Base-by-base conservation (phyloP, 1,140 invertebrate species). In the Brachionus paranguensis region DNA sequence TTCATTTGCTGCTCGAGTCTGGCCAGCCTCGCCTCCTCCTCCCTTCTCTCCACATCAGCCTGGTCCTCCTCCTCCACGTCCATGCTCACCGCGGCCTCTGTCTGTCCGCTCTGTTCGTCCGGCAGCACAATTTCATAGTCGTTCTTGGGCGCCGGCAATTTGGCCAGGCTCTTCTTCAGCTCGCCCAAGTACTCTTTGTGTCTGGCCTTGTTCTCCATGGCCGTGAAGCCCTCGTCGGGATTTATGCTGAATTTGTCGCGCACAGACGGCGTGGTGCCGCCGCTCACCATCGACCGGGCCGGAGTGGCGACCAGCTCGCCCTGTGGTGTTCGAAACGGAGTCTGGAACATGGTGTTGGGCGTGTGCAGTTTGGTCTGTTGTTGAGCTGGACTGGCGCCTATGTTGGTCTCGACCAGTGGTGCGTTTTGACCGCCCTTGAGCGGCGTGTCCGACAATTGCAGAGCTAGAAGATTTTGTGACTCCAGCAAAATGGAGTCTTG, bases 91-190 rank as follows among this genome's bases (percentile, higher is more conserved):
- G 90, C 90, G 3, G 91, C 91, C 14, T 84, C 24, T 41, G 83
- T 86, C 12, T 88, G 86, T 29, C 86, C 10, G 65, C 17, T 84
- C 65, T 91, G 90, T 86, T 96, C 94, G 50, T 94, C 92, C 0
- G 96, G 95, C 10, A 98, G 93, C 55, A 99, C 96, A 87, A 99
- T 97, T 90, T 99, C 97, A 90, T 97, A 99, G 90, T 99, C 97
- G 89, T 99, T 99, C 84, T 94, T 93, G 0, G 98, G 97, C 33
- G 92, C 88, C 4, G 97, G 98, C 81, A 99, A 89, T 10, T 93
- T 90, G 43, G 92, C 92, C 12, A 99, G 89, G 1, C 93, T 93
- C 81, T 92, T 91, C 64, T 92, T 91, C 10, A 99, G 45, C 20
- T 84, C 60, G 33, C 20, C 47, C 24, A 81, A 20, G 33, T 41